Evolutionary conservation across 2,797 vertebrate genomes (phyloP), one percentile per base, ranked within the genome.

Genomic region (Poecilia gillii): DNA sequence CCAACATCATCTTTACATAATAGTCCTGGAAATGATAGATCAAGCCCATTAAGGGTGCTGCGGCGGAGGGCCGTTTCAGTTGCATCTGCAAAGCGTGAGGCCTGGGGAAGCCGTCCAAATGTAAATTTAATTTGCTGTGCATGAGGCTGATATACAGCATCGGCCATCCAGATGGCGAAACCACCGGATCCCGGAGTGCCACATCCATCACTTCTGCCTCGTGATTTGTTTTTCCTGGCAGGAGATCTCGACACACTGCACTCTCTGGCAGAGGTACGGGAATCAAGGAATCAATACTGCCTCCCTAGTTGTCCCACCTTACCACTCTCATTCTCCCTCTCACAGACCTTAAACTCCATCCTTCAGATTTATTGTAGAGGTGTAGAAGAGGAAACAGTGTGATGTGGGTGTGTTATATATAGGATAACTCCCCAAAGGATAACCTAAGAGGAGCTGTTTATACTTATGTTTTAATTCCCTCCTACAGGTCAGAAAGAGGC

Each of bases 121-220:
- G 95, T 96, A 95, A 96, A 97, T 96, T 95, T 95, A 96, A 96
- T 97, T 97, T 95, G 94, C 84, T 72, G 87, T 89, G 90, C 94
- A 93, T 93, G 92, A 95, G 93, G 89, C 91, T 95, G 94, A 95
- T 94, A 91, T 96, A 95, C 92, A 94, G 93, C 91, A 93, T 90
- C 89, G 95, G 85, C 90, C 94, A 92, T 96, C 94, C 95, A 89
- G 94, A 93, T 91, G 94, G 93, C 89, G 91, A 88, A 94, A 96
- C 90, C 47, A 80, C 88, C 89, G 90, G 93, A 95, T 93, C 96
- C 49, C 41, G 93, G 93, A 94, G 91, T 91, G 92, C 93, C 94
- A 96, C 93, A 96, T 96, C 95, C 96, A 97, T 96, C 96, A 97
- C 93, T 91, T 77, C 76, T 87, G 94, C 90, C 92, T 91, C 94